These are phyloP conservation scores for Pyralis farinalis DNA, from an alignment of 2,888 invertebrate species.

Conservation along the genomic window DNA sequence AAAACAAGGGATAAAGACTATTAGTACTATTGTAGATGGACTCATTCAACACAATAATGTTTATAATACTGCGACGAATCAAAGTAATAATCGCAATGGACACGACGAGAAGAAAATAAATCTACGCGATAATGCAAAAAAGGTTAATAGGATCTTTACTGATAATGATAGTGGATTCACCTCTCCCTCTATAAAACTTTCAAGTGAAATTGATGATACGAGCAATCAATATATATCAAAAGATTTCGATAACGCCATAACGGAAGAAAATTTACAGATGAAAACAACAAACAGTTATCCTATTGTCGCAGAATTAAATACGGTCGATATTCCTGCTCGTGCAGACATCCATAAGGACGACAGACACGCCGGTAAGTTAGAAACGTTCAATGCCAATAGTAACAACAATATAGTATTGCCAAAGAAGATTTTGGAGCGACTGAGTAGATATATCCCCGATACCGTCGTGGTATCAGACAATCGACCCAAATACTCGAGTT, in stretches of 20 bases:
- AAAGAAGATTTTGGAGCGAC: slow-evolving; percentile 17
- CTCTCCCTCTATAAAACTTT: slow-evolving; percentile 4
- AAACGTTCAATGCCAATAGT: not conserved
- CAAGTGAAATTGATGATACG: not conserved
- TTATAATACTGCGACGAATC: not conserved
- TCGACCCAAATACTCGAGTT: slow-evolving; percentile 23
- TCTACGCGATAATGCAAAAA: not conserved
- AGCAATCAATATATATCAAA: too few relatives aligned
- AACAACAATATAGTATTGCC: slow-evolving; percentile 14
- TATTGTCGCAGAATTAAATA: too few relatives aligned
- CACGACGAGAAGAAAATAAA: not conserved
- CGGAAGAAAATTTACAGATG: too few relatives aligned
- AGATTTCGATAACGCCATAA: too few relatives aligned
- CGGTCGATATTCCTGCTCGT: too few relatives aligned
- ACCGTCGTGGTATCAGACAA: slow-evolving; percentile 19
- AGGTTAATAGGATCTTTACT: not conserved
- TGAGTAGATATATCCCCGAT: slow-evolving; percentile 15
- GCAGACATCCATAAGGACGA: too few relatives aligned
- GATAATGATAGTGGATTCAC: slow-evolving; percentile 10
- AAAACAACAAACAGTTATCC: too few relatives aligned
- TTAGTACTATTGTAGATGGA: slow-evolving; percentile 18
- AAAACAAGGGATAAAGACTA: slow-evolving; percentile 17
- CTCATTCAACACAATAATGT: slow-evolving; percentile 15
- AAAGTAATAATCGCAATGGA: not conserved
- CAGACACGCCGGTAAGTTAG: too few relatives aligned